phyloP scores from a whole-genome alignment of 2,113 vertebrate genomes.

The Daphoenositta chrysoptera region DNA sequence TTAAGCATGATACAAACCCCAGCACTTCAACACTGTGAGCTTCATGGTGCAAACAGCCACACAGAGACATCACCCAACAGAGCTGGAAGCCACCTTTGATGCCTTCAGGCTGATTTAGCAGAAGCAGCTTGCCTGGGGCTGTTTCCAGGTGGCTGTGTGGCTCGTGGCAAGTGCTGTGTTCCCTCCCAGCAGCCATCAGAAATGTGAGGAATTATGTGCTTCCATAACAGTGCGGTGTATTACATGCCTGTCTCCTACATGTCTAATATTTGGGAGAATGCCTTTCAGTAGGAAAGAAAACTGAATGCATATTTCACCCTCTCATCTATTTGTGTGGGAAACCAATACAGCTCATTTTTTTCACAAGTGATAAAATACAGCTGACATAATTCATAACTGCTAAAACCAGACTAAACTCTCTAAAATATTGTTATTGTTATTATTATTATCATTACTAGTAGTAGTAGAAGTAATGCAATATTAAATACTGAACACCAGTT shows the following conservation, averaged over 20 bases:
- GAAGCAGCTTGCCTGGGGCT: not conserved
- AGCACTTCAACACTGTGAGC: not conserved
- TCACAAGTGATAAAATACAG: not conserved
- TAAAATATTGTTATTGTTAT: not conserved
- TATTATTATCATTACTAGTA: not conserved
- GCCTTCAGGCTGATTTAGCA: not conserved
- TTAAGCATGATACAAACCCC: not conserved
- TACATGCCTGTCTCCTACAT: not conserved
- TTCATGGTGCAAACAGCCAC: not conserved
- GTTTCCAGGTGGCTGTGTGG: rapidly evolving
- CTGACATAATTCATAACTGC: not conserved
- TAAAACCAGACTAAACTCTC: not conserved
- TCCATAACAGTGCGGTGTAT: rapidly evolving
- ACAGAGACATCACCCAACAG: not conserved
- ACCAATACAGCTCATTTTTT: not conserved
- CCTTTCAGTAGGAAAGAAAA: not conserved
- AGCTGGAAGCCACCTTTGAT: not conserved
- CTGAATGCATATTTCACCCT: not conserved
- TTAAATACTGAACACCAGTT: not conserved
- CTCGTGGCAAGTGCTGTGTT: rapidly evolving
- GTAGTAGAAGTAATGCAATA: not conserved
- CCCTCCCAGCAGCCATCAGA: not conserved
- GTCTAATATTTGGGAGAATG: not conserved
- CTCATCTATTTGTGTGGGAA: not conserved
- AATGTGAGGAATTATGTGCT: not conserved